phyloP scores from a whole-genome alignment of 2,888 invertebrate genomes.

The Chrysolina oricalcia region DNA sequence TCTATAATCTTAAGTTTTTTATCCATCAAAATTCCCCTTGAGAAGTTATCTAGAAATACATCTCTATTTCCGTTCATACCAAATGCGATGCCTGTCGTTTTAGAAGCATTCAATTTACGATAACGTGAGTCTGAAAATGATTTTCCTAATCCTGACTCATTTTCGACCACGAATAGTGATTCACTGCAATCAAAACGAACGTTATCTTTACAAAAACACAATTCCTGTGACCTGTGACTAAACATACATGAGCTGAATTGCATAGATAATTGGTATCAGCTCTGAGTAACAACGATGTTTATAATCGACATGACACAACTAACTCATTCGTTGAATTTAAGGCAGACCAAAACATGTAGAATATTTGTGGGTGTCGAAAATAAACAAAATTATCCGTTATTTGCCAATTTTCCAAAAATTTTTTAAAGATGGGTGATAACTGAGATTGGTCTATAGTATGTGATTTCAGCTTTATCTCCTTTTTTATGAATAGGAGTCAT shows the following conservation, averaged over 20 bases:
- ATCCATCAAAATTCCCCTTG: too few species aligned
- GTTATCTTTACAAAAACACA: conserved; percentile 2
- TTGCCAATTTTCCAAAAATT: background rate
- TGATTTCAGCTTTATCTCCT: too few species aligned
- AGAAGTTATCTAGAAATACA: too few species aligned
- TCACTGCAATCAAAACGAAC: conserved; percentile 2
- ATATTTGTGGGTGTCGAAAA: background rate
- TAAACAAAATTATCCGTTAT: background rate
- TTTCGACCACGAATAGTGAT: background rate
- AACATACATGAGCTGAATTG: background rate
- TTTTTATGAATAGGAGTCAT: too few species aligned
- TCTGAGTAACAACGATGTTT: conserved; percentile 3
- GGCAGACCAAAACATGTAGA: background rate
- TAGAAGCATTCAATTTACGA: too few species aligned
- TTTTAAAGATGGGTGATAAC: too few species aligned
- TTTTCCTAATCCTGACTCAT: background rate
- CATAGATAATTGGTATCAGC: conserved; percentile 11
- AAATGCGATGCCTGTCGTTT: too few species aligned
- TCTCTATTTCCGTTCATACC: too few species aligned
- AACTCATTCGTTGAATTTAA: background rate
- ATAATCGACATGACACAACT: conserved; percentile 8
- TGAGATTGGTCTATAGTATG: too few species aligned
- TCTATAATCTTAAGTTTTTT: too few species aligned
- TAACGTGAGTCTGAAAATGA: too few species aligned
- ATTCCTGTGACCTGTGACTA: conserved; percentile 6